A percentile compares a stretch with the other conserved stretches of the same genome.
Evolutionary conservation across 2,797 vertebrate genomes (phyloP).

Genomic region (Sebastes itinus): DNA sequence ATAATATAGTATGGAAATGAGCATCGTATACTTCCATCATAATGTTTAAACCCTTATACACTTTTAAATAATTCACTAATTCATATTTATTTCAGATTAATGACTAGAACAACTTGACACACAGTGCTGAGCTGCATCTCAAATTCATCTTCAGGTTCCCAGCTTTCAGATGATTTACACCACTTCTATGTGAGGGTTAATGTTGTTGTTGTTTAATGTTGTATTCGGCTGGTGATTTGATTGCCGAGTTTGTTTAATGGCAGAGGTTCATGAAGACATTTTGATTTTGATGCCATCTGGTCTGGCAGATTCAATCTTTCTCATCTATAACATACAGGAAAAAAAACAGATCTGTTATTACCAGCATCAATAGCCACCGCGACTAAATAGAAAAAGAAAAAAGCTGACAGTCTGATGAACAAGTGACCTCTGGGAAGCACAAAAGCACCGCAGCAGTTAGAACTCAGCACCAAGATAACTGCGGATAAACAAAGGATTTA

Average conservation of each 20-base stretch:
- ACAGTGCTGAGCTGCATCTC: too few species aligned
- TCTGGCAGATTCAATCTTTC: background rate
- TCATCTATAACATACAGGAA: background rate
- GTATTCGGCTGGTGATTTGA: background rate
- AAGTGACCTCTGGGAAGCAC: conserved; percentile 8
- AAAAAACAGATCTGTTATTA: background rate
- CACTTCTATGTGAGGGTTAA: too few species aligned
- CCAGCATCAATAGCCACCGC: background rate
- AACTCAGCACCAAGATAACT: background rate
- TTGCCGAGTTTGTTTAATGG: background rate
- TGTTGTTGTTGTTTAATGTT: background rate
- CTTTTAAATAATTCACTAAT: too few species aligned
- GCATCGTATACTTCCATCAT: too few species aligned
- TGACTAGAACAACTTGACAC: too few species aligned
- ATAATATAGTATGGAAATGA: fast-evolving
- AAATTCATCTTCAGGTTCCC: too few species aligned
- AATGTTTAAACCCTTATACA: too few species aligned
- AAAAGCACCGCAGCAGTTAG: background rate
- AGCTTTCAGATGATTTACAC: too few species aligned
- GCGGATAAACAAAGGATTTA: conserved; percentile 15
- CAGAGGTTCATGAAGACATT: background rate
- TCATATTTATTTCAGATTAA: too few species aligned
- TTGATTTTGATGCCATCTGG: background rate
- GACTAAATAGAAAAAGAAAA: background rate
- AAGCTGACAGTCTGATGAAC: background rate